Base-by-base conservation (phyloP, 1,140 invertebrate genomes). In the Megalonaias nervosa region DNA sequence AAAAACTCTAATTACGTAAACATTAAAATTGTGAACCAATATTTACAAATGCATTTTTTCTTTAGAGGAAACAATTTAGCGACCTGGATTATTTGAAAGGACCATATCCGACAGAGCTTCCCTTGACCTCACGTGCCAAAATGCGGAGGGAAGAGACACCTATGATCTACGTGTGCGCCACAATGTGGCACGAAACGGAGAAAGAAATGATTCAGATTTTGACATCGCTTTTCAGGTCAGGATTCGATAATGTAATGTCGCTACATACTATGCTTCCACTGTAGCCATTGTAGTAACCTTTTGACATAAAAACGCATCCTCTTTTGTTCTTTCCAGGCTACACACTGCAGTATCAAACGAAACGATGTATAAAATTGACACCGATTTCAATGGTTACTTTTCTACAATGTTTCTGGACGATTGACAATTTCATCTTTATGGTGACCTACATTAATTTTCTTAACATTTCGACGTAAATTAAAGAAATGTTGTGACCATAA, bases 101-200 rank as follows among this genome's bases (percentile, higher is more conserved):
- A 3, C 70, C 70, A 16, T 78, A 73, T 55, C 76, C 76, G 9
- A n/a, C 76, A n/a, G 21, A 68, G 14, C 66, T 78, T 17, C 76
- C 76, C 13, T 62, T 69, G 71, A 73, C 71, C 6, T 71, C 76
- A 68, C 70, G 76, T 62, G 71, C 68, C 71, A 71, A 71, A 6
- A 21, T 21, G 38, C 59, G 76, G 16, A 56, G 31, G 56, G 70
- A 73, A 62, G 71, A 71, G 26, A 87, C 88, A 9, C 86, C 87
- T 6, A 87, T 86, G 84, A 88, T 90, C 31, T 90, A 88, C 71
- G 85, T 90, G 2, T 90, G 89, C 73, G 89, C 89, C 15, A 90
- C 89, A 6, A 87, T 90, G 87, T 90, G 89, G 89, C 89, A 90
- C 80, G 89, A 90, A 68, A 89, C 87, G 14, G 85, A 88, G 26